Base-by-base conservation (phyloP, 1,140 invertebrate genomes). In the Heliconius nattereri region DNA sequence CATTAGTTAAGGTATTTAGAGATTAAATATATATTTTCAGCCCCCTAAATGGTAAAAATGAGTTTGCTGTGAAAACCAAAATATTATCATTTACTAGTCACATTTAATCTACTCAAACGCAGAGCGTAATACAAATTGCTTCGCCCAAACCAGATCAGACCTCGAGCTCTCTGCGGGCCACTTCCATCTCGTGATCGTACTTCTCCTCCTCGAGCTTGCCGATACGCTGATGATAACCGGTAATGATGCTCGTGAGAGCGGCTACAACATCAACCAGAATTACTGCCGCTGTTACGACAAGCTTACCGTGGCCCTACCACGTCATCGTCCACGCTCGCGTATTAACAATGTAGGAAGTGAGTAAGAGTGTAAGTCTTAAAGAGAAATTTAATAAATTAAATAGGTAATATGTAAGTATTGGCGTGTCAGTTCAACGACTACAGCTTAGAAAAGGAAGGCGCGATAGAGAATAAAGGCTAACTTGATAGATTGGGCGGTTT, bases 121-220 rank as follows among this genome's bases (percentile, higher is more conserved):
- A 87, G 89, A 91, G 91, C 91, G 86, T 90, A 88, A 85, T 85
- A 89, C 87, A 82, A 87, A 89, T 87, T 86, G 84, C 83, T 85
- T 87, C 84, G 90, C 87, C 84, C 86, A 93, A 93, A 92, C 86
- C 90, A 91, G 85, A 84, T 91, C 95, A 95, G 95, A 98, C 97
- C 97, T 98, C 98, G 92, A 97, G 96, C 95, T 98, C 98, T 97
- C 98, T 99, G 95, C 96, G 97, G 95, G 97, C 96, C 94, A 99
- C 98, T 95, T 98, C 97, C 95, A 97, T 97, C 96, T 99, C 98
- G 95, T 98, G 96, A 96, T 99, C 98, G 96, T 98, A 99, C 96
- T 99, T 99, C 95, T 97, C 96, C 95, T 97, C 97, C 95, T 99
- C 98, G 93, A 99, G 96, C 88, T 95, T 95, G 91, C 94, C 95